A percentile compares a stretch with the other conserved stretches of the same genome.
phyloP scores from a whole-genome alignment of 2,888 invertebrate species.

The Cataglyphis rosenhaueri region DNA sequence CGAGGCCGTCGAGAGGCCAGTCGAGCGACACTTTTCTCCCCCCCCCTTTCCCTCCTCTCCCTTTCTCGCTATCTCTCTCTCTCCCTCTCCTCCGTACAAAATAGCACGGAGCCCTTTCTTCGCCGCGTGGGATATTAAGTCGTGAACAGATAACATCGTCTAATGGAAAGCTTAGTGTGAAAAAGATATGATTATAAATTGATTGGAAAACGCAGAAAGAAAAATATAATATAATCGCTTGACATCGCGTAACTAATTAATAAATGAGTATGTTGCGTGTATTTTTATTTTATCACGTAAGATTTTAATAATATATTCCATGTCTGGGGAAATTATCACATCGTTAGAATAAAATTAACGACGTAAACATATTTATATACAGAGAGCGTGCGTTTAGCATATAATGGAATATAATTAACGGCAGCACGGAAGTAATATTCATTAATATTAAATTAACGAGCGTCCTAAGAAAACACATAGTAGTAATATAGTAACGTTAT shows the following conservation, averaged over 20 bases:
- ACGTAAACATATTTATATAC: not conserved
- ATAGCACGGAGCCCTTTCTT: conserved; percentile 48
- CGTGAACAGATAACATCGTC: conserved; percentile 67
- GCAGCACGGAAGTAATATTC: conserved; percentile 21
- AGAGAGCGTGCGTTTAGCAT: conserved; percentile 22
- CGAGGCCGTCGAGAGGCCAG: conserved; percentile 60
- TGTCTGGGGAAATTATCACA: not conserved
- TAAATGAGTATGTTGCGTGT: not conserved
- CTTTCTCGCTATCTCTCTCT: conserved; percentile 10
- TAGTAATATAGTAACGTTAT: not conserved
- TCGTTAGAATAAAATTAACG: conserved; percentile 27
- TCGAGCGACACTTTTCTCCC: conserved; percentile 55
- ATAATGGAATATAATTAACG: conserved; percentile 37
- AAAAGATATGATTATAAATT: not conserved
- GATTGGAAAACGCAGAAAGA: not conserved
- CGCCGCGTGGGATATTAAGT: conserved; percentile 70
- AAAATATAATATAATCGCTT: not conserved
- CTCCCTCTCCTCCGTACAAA: conserved; percentile 14
- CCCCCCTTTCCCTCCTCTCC: not conserved
- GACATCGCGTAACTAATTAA: not conserved
- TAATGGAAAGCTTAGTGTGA: conserved; percentile 61
- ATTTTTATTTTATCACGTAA: conserved; percentile 4
- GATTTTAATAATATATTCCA: conserved; percentile 18
- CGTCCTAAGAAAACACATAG: conserved; percentile 6
- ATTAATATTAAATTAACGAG: conserved; percentile 34